Base-by-base conservation (phyloP, 2,113 vertebrate genomes). In the Pogonocichla stellata region DNA sequence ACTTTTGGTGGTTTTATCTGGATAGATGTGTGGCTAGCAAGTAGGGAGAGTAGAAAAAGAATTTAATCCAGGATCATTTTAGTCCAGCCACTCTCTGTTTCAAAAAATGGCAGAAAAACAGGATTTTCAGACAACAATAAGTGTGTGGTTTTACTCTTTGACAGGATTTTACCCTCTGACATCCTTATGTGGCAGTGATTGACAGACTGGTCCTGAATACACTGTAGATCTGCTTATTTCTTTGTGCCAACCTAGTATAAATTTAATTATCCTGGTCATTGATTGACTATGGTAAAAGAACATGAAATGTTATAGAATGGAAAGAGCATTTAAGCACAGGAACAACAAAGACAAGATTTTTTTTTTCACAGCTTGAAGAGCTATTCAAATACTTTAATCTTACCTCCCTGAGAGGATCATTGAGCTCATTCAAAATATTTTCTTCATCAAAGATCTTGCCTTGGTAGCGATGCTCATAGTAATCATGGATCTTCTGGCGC, bases 391-490 rank as follows among this genome's bases (percentile, higher is more conserved):
- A 62, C 5, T 72, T 48, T 9, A 70, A 64, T 65, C 98, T 99
- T 98, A 99, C 99, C 99, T 99, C 99, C 92, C 99, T 98, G 58
- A 99, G 98, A 19, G 99, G 99, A 95, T 99, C 99, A 65, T 99
- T 99, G 86, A 99, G 99, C 95, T 99, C 99, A 92, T 97, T 99
- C 75, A 99, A 98, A 98, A 99, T 99, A 93, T 99, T 99, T 92
- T 99, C 99, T 93, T 99, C 99, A 34, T 99, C 99, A 28, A 99
- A 99, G 96, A 99, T 99, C 95, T 99, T 99, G 93, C 99, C 99
- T 97, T 99, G 99, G 97, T 99, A 99, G 91, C 99, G 98, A 83
- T 99, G 99, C 70, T 99, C 99, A 47, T 99, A 99, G 92, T 99
- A 99, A 97, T 99, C 99, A 20, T 99, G 99, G 89, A 99, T 99